Evolutionary conservation across 2,113 vertebrate species (phyloP), one percentile per base, ranked within the genome.

Genomic region (Chauna torquata): DNA sequence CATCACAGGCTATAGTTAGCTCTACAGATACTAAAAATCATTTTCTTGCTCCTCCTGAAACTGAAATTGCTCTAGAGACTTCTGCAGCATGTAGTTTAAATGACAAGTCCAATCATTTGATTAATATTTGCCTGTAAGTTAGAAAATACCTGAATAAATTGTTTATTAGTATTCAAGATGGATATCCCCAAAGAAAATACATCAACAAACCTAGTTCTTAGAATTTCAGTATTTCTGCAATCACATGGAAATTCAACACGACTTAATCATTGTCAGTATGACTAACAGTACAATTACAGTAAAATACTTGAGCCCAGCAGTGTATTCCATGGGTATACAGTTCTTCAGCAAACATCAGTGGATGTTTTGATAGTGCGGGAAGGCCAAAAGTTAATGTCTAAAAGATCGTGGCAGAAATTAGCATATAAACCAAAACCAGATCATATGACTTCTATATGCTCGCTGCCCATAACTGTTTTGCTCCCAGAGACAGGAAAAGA

Each of bases 1-100:
- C 64, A 95, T 94, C 64, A 94, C 24, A 81, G 69, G 47, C 54
- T 96, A 90, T 86, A 96, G 79, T 81, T 95, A 94, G 84, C 23
- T 22, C 55, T 80, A 83, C 7, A 95, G 81, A 88, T 62, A 94
- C 75, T 72, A 74, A 94, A 90, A 70, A 64, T 58, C 0, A 66
- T 68, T 30, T 50, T 58, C 40, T 85, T 80, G 36, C 45, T 85
- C 74, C 23, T 92, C 10, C 50, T 88, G 59, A 95, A 95, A 65
- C 62, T 94, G 38, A 91, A 92, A 88, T 85, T 90, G 38, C 40
- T 86, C 9, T 49, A 76, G 59, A 74, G 28, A 80, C 8, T 47
- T 91, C 42, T 55, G 47, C 14, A 71, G 69, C 36, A 58, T 49
- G 23, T 14, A 83, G 15, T 54, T 78, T 72, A 76, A 94, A 94